Evolutionary conservation across 2,888 invertebrate species (phyloP), one percentile per base, ranked within the genome.

Genomic region (Drosophila imparisetae): DNA sequence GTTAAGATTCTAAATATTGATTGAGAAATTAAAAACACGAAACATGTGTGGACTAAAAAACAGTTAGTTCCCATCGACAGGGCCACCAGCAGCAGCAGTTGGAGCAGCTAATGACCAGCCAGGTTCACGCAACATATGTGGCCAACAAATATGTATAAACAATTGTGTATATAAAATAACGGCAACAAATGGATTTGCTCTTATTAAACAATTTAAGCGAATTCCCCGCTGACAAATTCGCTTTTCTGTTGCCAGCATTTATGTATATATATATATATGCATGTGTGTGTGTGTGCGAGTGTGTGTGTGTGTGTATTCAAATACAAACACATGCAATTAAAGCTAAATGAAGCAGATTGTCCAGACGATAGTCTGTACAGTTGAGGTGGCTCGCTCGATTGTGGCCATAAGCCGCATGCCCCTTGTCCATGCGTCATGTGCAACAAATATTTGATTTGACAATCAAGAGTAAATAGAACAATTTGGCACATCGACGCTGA

Each of bases 381-480:
- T 29, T 57, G 45, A 24, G 45, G 24, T 45, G 8, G 24, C 45
- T 24, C 24, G 24, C 27, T 24, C 45, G 45, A 45, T 27, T 45
- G 36, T 27, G 15, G 27, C 60, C 13, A 4, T 13, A 13, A n/a
- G 10, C 24, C 24, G n/a, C 53, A 36, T 55, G 27, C 15, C 30
- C 29, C 49, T 66, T 40, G 55, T 50, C 45, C 66, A 60, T 36
- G 75, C 63, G 57, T 66, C 27, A 65, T 81, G 66, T 67, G 60
- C 40, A 58, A 30, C 80, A 84, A 85, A 83, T 87, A 87, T 85
- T 83, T 87, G 82, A 87, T 87, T 83, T 87, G 80, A 64, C 81
- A 87, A 83, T 84, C 88, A 83, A 72, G 54, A 70, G 74, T 88
- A 83, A 85, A 83, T 87, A 83, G 88, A 87, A 77, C 82, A 86